These are phyloP conservation scores for Meta bourneti DNA, from an alignment of 2,888 invertebrate species.

Conservation along the genomic window DNA sequence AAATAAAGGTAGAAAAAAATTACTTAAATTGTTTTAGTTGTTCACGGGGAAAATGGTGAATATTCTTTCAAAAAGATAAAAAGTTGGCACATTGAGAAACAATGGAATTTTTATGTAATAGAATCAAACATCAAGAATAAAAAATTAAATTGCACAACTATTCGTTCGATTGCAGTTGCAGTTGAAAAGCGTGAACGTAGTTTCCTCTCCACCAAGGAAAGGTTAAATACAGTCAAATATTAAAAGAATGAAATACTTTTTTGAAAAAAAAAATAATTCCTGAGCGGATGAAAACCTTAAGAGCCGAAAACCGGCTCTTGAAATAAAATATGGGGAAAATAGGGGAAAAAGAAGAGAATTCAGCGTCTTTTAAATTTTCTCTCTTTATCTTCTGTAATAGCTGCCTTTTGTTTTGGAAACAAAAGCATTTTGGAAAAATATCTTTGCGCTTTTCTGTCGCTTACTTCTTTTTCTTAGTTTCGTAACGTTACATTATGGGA, in stretches of 20 bases:
- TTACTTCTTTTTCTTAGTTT: not conserved
- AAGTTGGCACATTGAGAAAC: too few species aligned
- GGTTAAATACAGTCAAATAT: conserved; percentile 38
- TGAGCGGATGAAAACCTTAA: conserved; percentile 42
- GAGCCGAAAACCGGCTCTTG: conserved; percentile 30
- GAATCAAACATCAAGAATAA: too few species aligned
- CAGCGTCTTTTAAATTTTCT: conserved; percentile 43
- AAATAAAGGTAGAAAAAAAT: too few species aligned
- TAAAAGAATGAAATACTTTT: conserved; percentile 13
- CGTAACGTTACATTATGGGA: not conserved
- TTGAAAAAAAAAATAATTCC: not conserved
- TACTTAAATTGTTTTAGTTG: too few species aligned
- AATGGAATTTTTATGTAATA: too few species aligned
- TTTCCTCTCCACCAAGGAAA: not conserved
- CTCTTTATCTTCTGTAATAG: conserved; percentile 25
- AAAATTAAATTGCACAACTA: too few species aligned
- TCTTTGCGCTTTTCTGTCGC: conserved; percentile 4
- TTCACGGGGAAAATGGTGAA: too few species aligned
- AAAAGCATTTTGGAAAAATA: conserved; percentile 36
- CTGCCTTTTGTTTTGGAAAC: conserved; percentile 25
- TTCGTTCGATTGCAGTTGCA: too few species aligned
- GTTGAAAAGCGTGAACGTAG: too few species aligned
- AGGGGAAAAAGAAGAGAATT: not conserved
- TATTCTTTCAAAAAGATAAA: too few species aligned
- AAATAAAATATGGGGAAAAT: not conserved